Evolutionary conservation across 2,113 vertebrate species (phyloP).

Genomic region (Ailuropoda melanoleuca): DNA sequence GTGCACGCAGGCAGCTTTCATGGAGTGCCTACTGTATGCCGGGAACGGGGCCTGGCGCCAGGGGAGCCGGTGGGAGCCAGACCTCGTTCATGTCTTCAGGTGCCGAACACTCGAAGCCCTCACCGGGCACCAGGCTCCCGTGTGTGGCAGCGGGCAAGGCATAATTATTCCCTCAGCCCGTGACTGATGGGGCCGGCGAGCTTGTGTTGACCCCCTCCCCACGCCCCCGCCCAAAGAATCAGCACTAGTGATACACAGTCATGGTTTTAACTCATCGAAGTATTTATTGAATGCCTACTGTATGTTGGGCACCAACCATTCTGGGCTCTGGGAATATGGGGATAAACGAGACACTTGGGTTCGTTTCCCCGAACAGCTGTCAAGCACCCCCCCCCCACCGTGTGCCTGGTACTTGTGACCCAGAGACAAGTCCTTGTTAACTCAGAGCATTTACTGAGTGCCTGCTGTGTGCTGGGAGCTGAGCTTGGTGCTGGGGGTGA

Average conservation of each 20-base stretch:
- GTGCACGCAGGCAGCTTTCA: background rate
- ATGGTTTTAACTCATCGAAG: background rate
- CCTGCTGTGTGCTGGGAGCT: background rate
- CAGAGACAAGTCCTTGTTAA: background rate
- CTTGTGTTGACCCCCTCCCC: background rate
- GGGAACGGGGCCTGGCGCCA: background rate
- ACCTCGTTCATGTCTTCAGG: background rate
- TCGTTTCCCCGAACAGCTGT: background rate
- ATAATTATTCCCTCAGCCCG: background rate
- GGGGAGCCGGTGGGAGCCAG: background rate
- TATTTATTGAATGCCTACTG: slow-evolving; percentile 37
- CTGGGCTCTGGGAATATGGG: background rate
- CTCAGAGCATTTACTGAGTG: background rate
- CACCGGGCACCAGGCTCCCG: background rate
- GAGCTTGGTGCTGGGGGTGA: background rate
- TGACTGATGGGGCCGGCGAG: background rate
- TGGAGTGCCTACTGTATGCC: background rate
- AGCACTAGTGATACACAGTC: background rate
- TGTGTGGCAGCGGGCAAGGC: background rate
- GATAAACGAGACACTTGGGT: background rate
- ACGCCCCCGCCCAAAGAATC: background rate
- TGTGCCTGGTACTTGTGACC: background rate
- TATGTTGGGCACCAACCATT: background rate
- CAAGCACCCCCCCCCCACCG: fast-evolving
- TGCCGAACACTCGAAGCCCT: background rate